Conservation (phyloP, 1,140 invertebrate genomes). For the Aphaenogaster ashmeadi region DNA sequence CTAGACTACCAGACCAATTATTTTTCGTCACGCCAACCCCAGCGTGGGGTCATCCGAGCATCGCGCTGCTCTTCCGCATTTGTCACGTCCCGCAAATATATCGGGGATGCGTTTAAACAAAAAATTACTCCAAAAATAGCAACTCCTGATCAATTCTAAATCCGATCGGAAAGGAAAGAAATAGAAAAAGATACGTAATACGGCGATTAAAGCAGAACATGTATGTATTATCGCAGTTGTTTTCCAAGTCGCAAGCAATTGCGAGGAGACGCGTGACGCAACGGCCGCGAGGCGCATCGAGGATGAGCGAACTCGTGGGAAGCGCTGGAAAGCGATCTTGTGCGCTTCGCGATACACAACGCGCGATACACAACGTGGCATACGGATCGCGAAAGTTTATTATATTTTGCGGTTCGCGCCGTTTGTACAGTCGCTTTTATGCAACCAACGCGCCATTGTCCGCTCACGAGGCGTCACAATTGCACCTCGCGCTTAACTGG, state of each 20-base stretch:
- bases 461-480: slow-evolving; percentile 17
- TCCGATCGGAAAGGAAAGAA: not conserved
- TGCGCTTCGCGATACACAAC: not conserved
- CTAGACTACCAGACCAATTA: not conserved
- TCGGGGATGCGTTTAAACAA: not conserved
- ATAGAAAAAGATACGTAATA: not conserved
- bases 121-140: not conserved
- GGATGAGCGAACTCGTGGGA: slow-evolving; percentile 66
- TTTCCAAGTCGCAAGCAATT: slow-evolving; percentile 29
- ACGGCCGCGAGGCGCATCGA: slow-evolving; percentile 38
- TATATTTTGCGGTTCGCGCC: slow-evolving; percentile 29
- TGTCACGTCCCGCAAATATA: not conserved
- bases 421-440: slow-evolving; percentile 48
- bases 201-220: not conserved
- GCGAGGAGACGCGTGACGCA: slow-evolving; percentile 33
- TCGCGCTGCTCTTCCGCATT: not conserved
- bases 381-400: slow-evolving; percentile 64
- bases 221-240: not conserved
- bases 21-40: not conserved
- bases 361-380: no score
- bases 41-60: not conserved
- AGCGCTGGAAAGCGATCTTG: slow-evolving; percentile 46
- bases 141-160: not conserved
- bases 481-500: slow-evolving; percentile 24
- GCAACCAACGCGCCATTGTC: slow-evolving; percentile 43